Percentiles rank a stretch among this genome's conserved stretches.
Conservation (phyloP, 1,140 invertebrate species). For the Tetraneura akinire region DNA sequence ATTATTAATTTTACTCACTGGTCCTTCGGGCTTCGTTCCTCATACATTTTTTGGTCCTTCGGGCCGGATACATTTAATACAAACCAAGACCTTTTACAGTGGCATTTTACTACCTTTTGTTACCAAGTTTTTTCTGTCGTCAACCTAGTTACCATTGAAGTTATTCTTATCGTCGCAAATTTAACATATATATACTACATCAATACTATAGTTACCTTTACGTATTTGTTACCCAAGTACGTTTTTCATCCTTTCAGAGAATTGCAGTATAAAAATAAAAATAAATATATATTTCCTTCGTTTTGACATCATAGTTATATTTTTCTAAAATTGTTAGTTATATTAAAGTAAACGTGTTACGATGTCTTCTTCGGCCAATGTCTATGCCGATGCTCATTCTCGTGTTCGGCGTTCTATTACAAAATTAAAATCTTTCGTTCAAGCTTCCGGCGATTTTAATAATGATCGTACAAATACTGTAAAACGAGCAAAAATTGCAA, state of each 20-base stretch:
- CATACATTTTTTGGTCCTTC: constrained; percentile 3
- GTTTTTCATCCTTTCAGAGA: neutral
- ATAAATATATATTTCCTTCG: no score
- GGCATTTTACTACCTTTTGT: neutral
- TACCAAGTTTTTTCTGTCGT: neutral
- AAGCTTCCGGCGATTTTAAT: neutral
- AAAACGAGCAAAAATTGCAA: neutral
- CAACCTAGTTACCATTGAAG: no score
- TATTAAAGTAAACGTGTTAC: neutral
- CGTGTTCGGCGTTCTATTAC: no score
- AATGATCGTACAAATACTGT: neutral
- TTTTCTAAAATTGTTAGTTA: no score
- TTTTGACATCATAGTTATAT: no score
- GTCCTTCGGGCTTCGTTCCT: no score
- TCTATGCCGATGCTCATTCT: no score
- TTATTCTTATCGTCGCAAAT: no score
- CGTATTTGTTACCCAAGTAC: neutral
- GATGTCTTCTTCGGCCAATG: no score
- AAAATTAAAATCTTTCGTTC: no score
- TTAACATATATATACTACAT: neutral
- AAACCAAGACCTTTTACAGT: neutral
- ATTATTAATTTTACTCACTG: no score
- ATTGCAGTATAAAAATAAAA: no score
- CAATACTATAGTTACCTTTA: neutral
- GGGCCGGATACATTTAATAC: neutral